Percentiles rank a stretch among this genome's conserved stretches.
Conservation (phyloP, 2,888 invertebrate genomes). For the Chydorus sphaericus region DNA sequence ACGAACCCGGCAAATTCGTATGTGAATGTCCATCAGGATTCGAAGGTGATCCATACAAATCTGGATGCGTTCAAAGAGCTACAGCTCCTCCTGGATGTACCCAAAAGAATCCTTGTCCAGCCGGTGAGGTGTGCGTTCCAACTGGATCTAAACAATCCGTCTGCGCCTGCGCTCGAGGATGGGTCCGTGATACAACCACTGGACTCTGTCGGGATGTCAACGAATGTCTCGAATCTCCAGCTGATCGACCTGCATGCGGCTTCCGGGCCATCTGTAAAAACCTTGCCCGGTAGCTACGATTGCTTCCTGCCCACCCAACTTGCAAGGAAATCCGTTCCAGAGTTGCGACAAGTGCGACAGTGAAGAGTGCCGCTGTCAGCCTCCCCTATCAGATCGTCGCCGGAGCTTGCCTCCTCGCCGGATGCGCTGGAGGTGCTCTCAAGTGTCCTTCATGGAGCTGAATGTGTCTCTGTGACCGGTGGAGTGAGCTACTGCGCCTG, state of each 20-base stretch:
- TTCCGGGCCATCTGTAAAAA: slow-evolving; percentile 82
- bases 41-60: slow-evolving; percentile 29
- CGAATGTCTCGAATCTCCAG: slow-evolving; percentile 54
- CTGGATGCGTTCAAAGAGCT: slow-evolving; percentile 53
- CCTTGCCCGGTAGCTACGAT: slow-evolving; percentile 80
- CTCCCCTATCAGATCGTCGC: slow-evolving; percentile 70
- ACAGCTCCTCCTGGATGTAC: slow-evolving; percentile 50
- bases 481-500: slow-evolving; percentile 87
- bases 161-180: slow-evolving; percentile 78
- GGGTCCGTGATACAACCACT: slow-evolving; percentile 48
- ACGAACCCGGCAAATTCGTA: slow-evolving; percentile 66
- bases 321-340: slow-evolving; percentile 77
- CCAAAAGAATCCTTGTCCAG: slow-evolving; percentile 57
- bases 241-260: slow-evolving; percentile 67
- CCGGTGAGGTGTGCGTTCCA: slow-evolving; percentile 66
- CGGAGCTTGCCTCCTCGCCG: slow-evolving; percentile 69
- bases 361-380: slow-evolving; percentile 70
- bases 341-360: slow-evolving; percentile 70
- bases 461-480: slow-evolving; percentile 77
- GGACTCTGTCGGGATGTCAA: slow-evolving; percentile 71
- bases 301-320: slow-evolving; percentile 78
- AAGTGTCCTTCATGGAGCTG: slow-evolving; percentile 67
- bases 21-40: slow-evolving; percentile 67
- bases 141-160: slow-evolving; percentile 51
- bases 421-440: slow-evolving; percentile 45